Base-by-base conservation (phyloP, 2,113 vertebrate genomes). In the Trogon melanurus region DNA sequence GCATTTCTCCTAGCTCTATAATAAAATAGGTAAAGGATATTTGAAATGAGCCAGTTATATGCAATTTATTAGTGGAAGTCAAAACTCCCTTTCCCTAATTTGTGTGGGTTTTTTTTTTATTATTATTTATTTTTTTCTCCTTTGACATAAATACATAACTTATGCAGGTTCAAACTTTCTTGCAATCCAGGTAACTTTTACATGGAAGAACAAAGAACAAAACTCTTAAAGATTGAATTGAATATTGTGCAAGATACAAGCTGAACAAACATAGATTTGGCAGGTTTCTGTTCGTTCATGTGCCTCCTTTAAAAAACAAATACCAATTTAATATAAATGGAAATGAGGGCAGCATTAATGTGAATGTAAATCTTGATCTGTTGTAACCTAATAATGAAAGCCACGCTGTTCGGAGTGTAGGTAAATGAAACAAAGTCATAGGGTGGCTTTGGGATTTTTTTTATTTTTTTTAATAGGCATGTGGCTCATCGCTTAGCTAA, bases 281-380 rank as follows among this genome's bases (percentile, higher is more conserved):
- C 76, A 97, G 98, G 90, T 96, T 97, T 98, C 91, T 97, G 94
- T 96, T 98, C 97, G 94, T 97, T 97, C 95, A 91, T 97, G 96
- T 98, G 96, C 94, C 92, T 97, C 92, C 85, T 98, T 98, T 97
- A 97, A 98, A 98, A 98, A 98, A 98, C 97, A 98, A 98, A 98
- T 97, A 98, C 92, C 64, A 76, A 69, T 98, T 98, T 98, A 98
- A 98, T 98, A 98, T 98, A 98, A 98, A 98, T 98, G 98, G 98
- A 98, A 98, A 98, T 98, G 97, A 98, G 96, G 96, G 86, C 94
- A 95, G 92, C 79, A 93, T 97, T 98, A 97, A 88, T 93, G 89
- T 96, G 97, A 97, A 97, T 93, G 96, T 97, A 98, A 98, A 98
- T 98, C 97, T 98, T 98, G 97, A 98, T 98, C 96, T 96, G 96